Conservation (phyloP, 2,888 invertebrate species). For the Plebejus anna region DNA sequence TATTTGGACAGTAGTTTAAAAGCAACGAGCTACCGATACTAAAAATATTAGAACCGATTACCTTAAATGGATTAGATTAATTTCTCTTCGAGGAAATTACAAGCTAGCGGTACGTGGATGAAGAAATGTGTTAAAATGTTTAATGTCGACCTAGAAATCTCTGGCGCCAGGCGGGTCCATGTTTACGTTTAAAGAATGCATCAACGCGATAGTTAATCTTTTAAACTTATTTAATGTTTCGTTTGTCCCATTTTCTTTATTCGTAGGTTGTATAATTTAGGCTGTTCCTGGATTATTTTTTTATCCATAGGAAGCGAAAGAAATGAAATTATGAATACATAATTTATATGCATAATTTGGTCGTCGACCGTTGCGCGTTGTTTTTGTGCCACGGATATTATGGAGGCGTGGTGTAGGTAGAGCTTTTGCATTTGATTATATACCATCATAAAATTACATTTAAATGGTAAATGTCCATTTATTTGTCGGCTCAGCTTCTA, state of each 20-base stretch:
- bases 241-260: not conserved
- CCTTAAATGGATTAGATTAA: constrained; percentile 43
- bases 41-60: constrained; percentile 40
- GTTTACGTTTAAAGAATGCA: constrained; percentile 45
- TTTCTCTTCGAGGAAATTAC: constrained; percentile 46
- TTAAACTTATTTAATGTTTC: not conserved
- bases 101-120: constrained; percentile 48
- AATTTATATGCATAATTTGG: not conserved
- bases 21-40: constrained; percentile 35
- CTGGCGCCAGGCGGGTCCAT: constrained; percentile 54
- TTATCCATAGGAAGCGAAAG: not conserved
- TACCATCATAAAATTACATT: not conserved
- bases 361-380: not conserved
- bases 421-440: not conserved
- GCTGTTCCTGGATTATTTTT: not conserved
- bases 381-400: not conserved
- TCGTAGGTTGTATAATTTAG: not conserved
- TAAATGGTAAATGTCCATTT: constrained; percentile 5
- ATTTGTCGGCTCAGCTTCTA: not conserved
- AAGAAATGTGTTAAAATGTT: constrained; percentile 60
- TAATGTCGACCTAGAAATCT: constrained; percentile 59
- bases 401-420: constrained; percentile 1
- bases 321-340: not conserved
- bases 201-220: constrained; percentile 15
- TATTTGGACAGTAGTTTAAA: not conserved